Percentiles rank a stretch among this genome's conserved stretches.
phyloP scores from a whole-genome alignment of 2,797 vertebrate genomes.

The Acridotheres tristis region DNA sequence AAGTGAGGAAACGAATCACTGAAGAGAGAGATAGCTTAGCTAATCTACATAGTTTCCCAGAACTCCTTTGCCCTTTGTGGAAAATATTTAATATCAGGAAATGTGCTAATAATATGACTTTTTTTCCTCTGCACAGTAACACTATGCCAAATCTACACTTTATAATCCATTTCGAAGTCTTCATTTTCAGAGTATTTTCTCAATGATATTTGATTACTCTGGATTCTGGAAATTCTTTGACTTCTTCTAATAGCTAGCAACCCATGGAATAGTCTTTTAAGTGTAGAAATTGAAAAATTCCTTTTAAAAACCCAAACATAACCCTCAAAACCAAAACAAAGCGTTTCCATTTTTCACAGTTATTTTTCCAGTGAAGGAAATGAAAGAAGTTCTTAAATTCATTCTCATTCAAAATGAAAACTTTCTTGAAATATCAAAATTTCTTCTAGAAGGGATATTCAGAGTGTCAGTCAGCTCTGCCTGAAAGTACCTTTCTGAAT shows the following conservation, averaged over 20 bases:
- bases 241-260: neutral
- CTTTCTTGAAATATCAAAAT: neutral
- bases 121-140: neutral
- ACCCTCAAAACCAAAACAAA: neutral
- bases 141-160: neutral
- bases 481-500: neutral
- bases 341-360: neutral
- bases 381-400: neutral
- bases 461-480: neutral
- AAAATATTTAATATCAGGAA: neutral
- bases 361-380: neutral
- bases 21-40: neutral
- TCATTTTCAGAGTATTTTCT: neutral
- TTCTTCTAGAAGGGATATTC: neutral
- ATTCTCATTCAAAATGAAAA: neutral
- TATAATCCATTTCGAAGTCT: neutral
- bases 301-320: neutral
- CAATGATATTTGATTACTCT: neutral
- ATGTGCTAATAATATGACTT: neutral
- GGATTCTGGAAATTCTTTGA: neutral
- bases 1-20: neutral
- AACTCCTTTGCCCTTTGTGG: neutral
- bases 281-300: neutral
- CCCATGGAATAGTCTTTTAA: neutral
- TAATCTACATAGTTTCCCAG: neutral